Base-by-base conservation (phyloP, 2,888 invertebrate genomes). In the Tridacna crocea region DNA sequence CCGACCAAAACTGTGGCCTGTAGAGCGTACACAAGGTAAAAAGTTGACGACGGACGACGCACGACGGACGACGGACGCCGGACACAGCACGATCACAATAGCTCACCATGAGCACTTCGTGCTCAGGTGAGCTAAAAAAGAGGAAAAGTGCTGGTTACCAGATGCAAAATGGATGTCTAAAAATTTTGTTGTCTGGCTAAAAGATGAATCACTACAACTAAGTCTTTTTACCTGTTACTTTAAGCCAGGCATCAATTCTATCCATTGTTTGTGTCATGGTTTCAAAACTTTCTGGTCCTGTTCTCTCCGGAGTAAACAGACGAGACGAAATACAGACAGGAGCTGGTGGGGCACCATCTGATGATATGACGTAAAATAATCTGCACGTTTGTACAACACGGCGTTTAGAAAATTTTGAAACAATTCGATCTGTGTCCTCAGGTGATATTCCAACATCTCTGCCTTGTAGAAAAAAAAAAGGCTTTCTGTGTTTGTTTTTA, bases 231-330 rank as follows among this genome's bases (percentile, higher is more conserved):
- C 91, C 90, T 65, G 89, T 88, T 0, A 87, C 70, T 65, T 79
- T 79, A 22, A 91, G 74, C 90, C 90, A 91, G 19, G 85, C 87
- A 51, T 88, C 88, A 17, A 91, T 83, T 63, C 90, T 79, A 17
- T 78, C 85, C 89, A 91, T 90, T 0, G 90, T 90, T 72, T 88
- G 83, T 17, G 80, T 83, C 90, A 91, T 89, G 1, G 83, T 80
- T 75, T 91, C 90, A 72, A 88, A 90, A 3, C 75, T 58, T 27
- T 72, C 65, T 10, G 72, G 63, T 8, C 88, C 87, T 26, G 75
- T 84, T 17, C 87, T 75, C 0, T 81, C 82, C 0, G 90, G 90
- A 46, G 88, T 80, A 55, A 91, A 90, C n/a, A 88, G 82, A 48
- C 81, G 79, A n/a, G 79, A 79, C 6, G 79, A 77, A 11, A 84